Percentiles rank a stretch among this genome's conserved stretches.
Conservation (phyloP, 2,113 vertebrate genomes). For the Lasiurus borealis region DNA sequence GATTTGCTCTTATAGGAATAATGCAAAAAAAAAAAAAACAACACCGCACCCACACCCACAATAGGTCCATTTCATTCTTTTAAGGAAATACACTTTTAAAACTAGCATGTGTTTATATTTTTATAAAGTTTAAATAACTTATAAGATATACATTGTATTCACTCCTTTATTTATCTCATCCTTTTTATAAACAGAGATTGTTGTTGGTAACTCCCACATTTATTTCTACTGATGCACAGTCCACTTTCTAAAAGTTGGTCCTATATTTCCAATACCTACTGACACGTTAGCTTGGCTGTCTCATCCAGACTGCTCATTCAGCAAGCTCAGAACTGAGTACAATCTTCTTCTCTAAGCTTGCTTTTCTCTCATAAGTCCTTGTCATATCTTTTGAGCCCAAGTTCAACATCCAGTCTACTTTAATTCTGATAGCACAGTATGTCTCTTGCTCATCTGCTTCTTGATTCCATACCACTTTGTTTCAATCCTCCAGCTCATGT, state of each 20-base stretch:
- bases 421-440: not conserved
- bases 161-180: not conserved
- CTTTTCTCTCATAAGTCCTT: not conserved
- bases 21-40: not conserved
- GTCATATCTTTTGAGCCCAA: not conserved
- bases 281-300: accelerated
- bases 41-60: too few species aligned
- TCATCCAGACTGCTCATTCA: accelerated
- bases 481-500: too few species aligned
- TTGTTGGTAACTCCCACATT: not conserved
- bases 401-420: not conserved
- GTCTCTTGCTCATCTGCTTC: not conserved
- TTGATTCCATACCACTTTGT: not conserved
- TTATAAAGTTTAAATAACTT: slow-evolving; percentile 54
- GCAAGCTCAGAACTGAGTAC: not conserved
- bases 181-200: not conserved
- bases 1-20: not conserved
- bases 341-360: not conserved
- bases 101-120: slow-evolving; percentile 2
- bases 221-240: not conserved
- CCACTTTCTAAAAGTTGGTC: not conserved
- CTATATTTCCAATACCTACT: not conserved
- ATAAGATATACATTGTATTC: not conserved
- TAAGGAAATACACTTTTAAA: slow-evolving; percentile 47
- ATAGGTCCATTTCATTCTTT: slow-evolving; percentile 15